phyloP scores from a whole-genome alignment of 1,140 invertebrate species.

The Xylocopa sonorina region DNA sequence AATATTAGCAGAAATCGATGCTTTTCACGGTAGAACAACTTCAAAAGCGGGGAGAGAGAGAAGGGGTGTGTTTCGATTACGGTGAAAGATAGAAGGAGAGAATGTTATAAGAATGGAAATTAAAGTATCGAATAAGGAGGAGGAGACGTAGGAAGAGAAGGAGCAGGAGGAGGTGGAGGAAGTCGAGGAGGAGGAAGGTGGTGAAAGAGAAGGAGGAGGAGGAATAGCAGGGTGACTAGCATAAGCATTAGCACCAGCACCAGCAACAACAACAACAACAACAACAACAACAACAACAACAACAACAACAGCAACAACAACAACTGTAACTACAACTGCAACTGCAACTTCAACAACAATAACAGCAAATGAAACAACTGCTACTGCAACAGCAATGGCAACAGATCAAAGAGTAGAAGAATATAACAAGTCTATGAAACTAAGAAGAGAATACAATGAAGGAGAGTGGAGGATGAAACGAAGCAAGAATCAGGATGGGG shows the following conservation, averaged over 20 bases:
- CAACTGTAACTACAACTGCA: too few species aligned
- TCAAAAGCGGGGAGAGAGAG: too few species aligned
- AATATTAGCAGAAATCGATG: slow-evolving; percentile 50
- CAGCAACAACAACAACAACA: too few species aligned
- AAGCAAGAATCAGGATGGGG: neutral
- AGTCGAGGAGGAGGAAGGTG: neutral
- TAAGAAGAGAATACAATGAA: too few species aligned
- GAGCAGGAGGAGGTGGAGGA: neutral
- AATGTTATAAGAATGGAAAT: slow-evolving; percentile 29
- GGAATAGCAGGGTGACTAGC: slow-evolving; percentile 8
- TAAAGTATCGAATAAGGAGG: slow-evolving; percentile 29
- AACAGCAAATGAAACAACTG: too few species aligned
- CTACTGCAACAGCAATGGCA: slow-evolving; percentile 20
- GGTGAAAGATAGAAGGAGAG: slow-evolving; percentile 24
- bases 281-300: too few species aligned
- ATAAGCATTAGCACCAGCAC: slow-evolving; percentile 17
- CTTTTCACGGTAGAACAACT: slow-evolving; percentile 16
- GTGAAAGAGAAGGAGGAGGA: neutral
- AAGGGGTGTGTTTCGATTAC: slow-evolving; percentile 11
- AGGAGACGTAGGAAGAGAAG: slow-evolving; percentile 1
- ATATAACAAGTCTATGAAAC: too few species aligned
- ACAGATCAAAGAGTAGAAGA: slow-evolving; percentile 11
- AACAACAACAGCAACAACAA: too few species aligned
- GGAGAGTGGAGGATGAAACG: slow-evolving; percentile 22
- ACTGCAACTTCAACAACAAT: too few species aligned